Percentiles rank a stretch among this genome's conserved stretches.
Conservation (phyloP, 2,888 invertebrate genomes). For the Flexamia atlantica region DNA sequence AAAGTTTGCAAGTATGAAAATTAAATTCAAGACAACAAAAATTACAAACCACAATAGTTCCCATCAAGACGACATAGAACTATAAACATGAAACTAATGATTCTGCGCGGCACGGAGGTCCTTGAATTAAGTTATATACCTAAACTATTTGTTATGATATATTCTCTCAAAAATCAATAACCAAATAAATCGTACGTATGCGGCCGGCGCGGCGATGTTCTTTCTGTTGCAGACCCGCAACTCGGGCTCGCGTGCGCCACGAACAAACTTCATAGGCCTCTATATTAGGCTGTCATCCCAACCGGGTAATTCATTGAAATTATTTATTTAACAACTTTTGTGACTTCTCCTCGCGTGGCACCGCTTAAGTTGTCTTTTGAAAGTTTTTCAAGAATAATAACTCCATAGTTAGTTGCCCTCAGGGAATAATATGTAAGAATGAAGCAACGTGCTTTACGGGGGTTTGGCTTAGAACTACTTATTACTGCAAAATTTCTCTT, state of each 20-base stretch:
- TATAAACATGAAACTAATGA: too few species aligned
- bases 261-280: conserved; percentile 14
- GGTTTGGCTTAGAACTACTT: too few species aligned
- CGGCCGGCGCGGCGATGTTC: conserved; percentile 6
- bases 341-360: conserved; percentile 20
- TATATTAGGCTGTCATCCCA: conserved; percentile 23
- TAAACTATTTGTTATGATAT: neutral
- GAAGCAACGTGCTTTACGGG: too few species aligned
- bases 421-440: too few species aligned
- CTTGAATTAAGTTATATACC: too few species aligned
- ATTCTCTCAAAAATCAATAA: neutral
- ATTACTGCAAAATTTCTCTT: too few species aligned
- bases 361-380: neutral
- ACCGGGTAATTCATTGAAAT: conserved; percentile 38
- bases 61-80: too few species aligned
- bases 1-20: too few species aligned
- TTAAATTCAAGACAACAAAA: too few species aligned
- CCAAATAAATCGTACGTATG: neutral
- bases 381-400: conserved; percentile 22
- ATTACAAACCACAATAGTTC: too few species aligned
- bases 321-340: conserved; percentile 41
- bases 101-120: too few species aligned
- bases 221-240: neutral
- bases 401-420: neutral
- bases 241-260: neutral